A percentile compares a stretch with the other conserved stretches of the same genome.
Evolutionary conservation across 2,113 vertebrate genomes (phyloP).

Genomic region (Platysteira castanea): DNA sequence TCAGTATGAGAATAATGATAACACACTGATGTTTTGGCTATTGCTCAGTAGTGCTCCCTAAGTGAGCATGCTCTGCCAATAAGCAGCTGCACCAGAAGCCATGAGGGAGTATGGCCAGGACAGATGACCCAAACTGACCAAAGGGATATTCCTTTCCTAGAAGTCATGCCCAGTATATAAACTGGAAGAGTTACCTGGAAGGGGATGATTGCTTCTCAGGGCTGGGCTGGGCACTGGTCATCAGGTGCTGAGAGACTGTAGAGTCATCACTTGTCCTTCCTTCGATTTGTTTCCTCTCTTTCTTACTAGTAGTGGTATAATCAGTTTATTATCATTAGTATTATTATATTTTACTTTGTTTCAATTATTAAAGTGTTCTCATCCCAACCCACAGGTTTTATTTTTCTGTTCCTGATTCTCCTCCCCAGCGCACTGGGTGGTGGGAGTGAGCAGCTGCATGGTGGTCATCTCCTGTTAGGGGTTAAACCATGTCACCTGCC

Average conservation of each 20-base stretch:
- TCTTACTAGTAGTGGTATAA: neutral
- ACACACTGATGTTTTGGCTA: neutral
- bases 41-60: neutral
- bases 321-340: neutral
- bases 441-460: neutral
- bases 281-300: neutral
- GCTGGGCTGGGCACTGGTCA: neutral
- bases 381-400: neutral
- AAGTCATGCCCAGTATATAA: neutral
- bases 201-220: neutral
- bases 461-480: neutral
- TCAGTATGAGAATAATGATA: neutral
- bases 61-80: neutral
- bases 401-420: neutral
- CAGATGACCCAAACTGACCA: neutral
- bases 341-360: neutral
- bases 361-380: neutral
- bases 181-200: neutral
- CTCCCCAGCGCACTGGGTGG: neutral
- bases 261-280: neutral
- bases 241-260: neutral
- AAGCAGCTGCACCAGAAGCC: neutral
- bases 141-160: neutral
- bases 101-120: neutral
- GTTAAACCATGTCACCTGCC: neutral